phyloP scores from a whole-genome alignment of 2,113 vertebrate species.

The Garra rufa region DNA sequence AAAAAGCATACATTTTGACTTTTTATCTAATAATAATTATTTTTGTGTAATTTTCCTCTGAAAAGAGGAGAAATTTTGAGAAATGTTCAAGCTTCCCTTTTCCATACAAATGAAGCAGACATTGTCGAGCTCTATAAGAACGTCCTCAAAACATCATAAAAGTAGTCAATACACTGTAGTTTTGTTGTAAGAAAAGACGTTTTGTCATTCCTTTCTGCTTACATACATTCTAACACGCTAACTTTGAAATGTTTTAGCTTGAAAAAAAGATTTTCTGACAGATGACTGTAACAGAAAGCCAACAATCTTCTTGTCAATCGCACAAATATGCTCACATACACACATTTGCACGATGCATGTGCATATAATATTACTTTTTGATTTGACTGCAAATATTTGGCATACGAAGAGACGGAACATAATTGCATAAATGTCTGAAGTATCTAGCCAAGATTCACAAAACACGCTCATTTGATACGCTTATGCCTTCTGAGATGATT shows the following conservation, averaged over 20 bases:
- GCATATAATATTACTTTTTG: background rate
- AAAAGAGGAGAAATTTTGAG: too few species aligned
- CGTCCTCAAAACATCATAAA: too few species aligned
- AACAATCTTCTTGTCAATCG: background rate
- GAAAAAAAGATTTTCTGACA: background rate
- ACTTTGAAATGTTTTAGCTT: background rate
- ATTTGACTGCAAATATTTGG: background rate
- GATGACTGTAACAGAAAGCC: background rate
- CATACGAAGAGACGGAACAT: background rate
- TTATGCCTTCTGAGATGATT: background rate
- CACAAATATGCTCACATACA: background rate
- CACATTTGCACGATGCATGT: background rate
- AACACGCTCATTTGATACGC: background rate
- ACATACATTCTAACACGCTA: too few species aligned
- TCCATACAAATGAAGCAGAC: too few species aligned
- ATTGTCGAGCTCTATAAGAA: too few species aligned
- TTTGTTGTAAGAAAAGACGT: background rate
- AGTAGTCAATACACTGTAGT: too few species aligned
- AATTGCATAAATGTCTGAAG: background rate
- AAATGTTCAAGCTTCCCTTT: too few species aligned
- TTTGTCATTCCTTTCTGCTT: too few species aligned
- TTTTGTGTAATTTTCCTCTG: too few species aligned
- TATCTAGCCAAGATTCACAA: background rate
- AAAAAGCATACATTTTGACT: too few species aligned
- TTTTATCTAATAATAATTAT: too few species aligned